Conservation (phyloP, 2,797 vertebrate species). For the Microctenopoma stevenorrisi region DNA sequence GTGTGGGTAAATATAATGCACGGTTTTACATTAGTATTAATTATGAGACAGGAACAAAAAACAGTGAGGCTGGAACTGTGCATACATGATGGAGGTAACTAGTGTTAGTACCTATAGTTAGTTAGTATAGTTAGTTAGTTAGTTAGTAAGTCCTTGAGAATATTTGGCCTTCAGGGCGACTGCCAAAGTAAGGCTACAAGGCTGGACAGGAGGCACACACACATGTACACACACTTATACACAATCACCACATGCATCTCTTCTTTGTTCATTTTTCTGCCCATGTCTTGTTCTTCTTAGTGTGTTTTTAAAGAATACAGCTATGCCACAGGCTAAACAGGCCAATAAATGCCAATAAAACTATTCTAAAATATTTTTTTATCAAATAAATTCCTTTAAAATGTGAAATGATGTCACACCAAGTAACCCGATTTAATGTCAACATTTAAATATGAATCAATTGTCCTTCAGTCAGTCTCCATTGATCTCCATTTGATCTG, state of each 20-base stretch:
- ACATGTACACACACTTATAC: slow-evolving; percentile 9
- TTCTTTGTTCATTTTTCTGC: slow-evolving; percentile 2
- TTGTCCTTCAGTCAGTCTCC: no score
- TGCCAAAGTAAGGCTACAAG: slow-evolving; percentile 76
- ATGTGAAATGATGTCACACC: no score
- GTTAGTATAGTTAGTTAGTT: slow-evolving; percentile 44
- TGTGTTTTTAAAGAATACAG: neutral
- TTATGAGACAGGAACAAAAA: slow-evolving; percentile 43
- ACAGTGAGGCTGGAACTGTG: slow-evolving; percentile 21
- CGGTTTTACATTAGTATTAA: slow-evolving; percentile 32
- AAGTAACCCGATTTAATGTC: no score
- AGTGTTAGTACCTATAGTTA: slow-evolving; percentile 58
- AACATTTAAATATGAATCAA: no score
- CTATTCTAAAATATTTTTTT: no score
- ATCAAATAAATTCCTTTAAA: no score
- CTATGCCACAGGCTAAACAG: no score
- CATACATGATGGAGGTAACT: slow-evolving; percentile 23
- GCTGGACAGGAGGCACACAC: slow-evolving; percentile 33
- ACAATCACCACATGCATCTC: slow-evolving; percentile 23
- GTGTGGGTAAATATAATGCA: slow-evolving; percentile 14
- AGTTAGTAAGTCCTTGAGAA: slow-evolving; percentile 70
- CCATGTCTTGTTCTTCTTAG: neutral
- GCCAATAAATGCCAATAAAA: no score
- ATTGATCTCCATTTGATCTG: no score
- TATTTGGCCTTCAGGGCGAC: slow-evolving; percentile 78